A percentile compares a stretch with the other conserved stretches of the same genome.
Conservation (phyloP, 2,888 invertebrate species). For the Neria commutata region DNA sequence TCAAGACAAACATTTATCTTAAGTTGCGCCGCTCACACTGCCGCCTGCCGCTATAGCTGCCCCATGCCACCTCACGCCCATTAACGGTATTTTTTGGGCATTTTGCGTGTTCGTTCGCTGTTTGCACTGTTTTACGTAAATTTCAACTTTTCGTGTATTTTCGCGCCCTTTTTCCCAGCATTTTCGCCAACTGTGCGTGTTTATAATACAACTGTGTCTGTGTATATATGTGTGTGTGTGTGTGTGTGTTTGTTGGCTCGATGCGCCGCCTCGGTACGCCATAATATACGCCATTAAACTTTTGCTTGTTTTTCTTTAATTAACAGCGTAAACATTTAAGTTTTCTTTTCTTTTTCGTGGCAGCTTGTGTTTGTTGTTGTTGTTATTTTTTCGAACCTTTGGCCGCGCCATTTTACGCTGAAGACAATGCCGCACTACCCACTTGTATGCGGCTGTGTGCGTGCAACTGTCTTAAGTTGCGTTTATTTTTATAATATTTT, state of each 20-base stretch:
- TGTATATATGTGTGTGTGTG: too few relatives aligned
- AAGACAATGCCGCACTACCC: too few relatives aligned
- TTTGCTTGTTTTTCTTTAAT: constrained; percentile 58
- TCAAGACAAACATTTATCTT: constrained; percentile 47
- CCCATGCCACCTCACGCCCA: constrained; percentile 7
- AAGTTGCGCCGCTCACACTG: constrained; percentile 23
- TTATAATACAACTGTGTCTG: too few relatives aligned
- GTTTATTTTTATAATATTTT: constrained; percentile 5
- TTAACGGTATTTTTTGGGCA: constrained; percentile 14
- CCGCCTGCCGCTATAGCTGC: constrained; percentile 37
- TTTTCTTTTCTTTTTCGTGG: constrained; percentile 36
- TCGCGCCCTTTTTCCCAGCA: not conserved
- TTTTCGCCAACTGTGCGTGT: constrained; percentile 36
- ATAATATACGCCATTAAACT: constrained; percentile 56
- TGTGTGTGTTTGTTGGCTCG: constrained; percentile 2
- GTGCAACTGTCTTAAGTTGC: constrained; percentile 14
- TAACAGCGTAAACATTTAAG: constrained; percentile 57
- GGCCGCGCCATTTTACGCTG: too few relatives aligned
- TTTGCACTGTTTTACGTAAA: not conserved
- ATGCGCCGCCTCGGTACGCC: constrained; percentile 21
- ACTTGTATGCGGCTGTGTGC: not conserved
- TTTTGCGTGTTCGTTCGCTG: constrained; percentile 41
- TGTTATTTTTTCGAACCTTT: constrained; percentile 26
- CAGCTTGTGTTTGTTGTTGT: too few relatives aligned
- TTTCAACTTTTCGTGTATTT: constrained; percentile 5